Evolutionary conservation across 2,797 vertebrate genomes (phyloP).

Genomic region (Arctocebus calabarensis): DNA sequence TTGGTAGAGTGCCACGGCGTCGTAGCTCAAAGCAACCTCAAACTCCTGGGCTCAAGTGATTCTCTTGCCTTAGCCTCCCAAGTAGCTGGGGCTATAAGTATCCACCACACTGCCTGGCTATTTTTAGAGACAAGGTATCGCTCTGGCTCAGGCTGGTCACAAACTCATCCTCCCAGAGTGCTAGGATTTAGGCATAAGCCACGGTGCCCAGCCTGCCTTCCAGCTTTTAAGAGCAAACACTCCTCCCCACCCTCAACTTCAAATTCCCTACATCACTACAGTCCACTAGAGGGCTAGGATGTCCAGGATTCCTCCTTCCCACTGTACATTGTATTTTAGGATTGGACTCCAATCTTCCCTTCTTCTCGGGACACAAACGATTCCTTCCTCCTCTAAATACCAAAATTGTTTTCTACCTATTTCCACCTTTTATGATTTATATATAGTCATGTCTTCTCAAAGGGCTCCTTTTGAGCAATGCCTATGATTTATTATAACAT

Average conservation of each 20-base stretch:
- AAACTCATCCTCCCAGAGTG: too few relatives aligned
- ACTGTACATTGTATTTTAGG: neutral
- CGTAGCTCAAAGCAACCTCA: too few relatives aligned
- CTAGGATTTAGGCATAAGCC: too few relatives aligned
- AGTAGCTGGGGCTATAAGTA: too few relatives aligned
- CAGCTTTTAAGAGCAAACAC: neutral
- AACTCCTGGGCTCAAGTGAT: too few relatives aligned
- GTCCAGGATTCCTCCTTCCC: neutral
- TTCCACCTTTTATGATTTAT: neutral
- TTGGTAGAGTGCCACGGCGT: too few relatives aligned
- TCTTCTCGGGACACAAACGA: neutral
- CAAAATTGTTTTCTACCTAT: neutral
- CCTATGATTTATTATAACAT: neutral
- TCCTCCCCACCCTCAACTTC: neutral
- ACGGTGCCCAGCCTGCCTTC: neutral
- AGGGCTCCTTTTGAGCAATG: neutral
- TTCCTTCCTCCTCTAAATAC: neutral
- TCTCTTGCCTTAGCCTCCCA: too few relatives aligned
- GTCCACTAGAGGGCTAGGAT: neutral
- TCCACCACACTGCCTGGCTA: too few relatives aligned
- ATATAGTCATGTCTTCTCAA: neutral
- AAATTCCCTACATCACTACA: neutral
- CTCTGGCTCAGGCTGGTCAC: too few relatives aligned
- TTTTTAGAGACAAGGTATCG: too few relatives aligned
- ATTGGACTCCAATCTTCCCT: neutral